phyloP scores from a whole-genome alignment of 2,113 vertebrate genomes.

The Austrofundulus limnaeus region DNA sequence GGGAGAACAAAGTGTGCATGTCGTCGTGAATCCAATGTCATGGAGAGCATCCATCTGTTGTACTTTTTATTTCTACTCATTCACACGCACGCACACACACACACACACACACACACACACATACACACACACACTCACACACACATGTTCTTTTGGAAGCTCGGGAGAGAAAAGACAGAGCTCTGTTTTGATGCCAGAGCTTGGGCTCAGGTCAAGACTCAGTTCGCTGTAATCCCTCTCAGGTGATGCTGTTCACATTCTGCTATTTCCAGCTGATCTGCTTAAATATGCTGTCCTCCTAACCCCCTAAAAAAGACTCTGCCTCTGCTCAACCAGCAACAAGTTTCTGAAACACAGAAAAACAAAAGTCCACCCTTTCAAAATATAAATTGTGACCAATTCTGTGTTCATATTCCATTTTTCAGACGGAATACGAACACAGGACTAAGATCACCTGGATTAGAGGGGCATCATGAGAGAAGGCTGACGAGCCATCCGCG shows the following conservation, averaged over 20 bases:
- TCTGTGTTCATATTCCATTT: conserved; percentile 40
- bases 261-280: conserved; percentile 82
- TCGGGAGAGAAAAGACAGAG: conserved; percentile 64
- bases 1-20: background rate
- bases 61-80: background rate
- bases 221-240: conserved; percentile 84
- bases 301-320: conserved; percentile 60
- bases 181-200: conserved; percentile 63
- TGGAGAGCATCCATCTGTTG: conserved; percentile 48
- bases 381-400: conserved; percentile 68
- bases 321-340: conserved; percentile 28
- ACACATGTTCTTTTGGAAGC: conserved; percentile 38
- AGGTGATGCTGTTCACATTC: conserved; percentile 85
- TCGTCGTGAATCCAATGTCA: conserved; percentile 14
- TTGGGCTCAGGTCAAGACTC: conserved; percentile 78
- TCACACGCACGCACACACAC: too few relatives aligned
- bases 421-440: conserved; percentile 13
- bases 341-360: conserved; percentile 68
- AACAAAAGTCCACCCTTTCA: conserved; percentile 53
- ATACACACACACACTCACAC: conserved; percentile 22
- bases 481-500: conserved; percentile 57
- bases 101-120: background rate
- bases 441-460: conserved; percentile 63
- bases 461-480: conserved; percentile 62
- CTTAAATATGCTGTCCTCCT: conserved; percentile 86